Evolutionary conservation across 2,888 invertebrate genomes (phyloP).

Genomic region (Drosophila nigricruria): DNA sequence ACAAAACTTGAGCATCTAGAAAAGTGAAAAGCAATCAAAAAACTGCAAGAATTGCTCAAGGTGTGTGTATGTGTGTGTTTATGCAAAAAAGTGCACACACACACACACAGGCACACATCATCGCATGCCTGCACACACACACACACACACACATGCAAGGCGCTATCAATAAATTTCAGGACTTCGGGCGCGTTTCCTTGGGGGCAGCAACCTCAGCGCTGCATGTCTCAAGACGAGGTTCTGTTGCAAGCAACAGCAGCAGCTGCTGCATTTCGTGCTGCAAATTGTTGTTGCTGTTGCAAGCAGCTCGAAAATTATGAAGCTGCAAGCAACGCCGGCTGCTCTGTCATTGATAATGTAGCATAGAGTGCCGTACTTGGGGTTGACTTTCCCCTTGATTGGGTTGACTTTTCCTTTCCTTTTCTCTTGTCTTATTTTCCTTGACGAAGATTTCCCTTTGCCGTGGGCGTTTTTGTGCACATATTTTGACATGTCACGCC

Average conservation of each 20-base stretch:
- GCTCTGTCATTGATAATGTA: constrained; percentile 78
- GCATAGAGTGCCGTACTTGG: constrained; percentile 33
- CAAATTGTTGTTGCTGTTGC: constrained; percentile 46
- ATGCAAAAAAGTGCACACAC: constrained; percentile 65
- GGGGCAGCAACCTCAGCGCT: constrained; percentile 59
- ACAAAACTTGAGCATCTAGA: constrained; percentile 50
- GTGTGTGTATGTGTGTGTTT: constrained; percentile 37
- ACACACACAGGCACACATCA: constrained; percentile 5
- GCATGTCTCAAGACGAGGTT: constrained; percentile 21
- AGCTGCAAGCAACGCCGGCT: constrained; percentile 74
- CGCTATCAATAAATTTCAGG: constrained; percentile 53
- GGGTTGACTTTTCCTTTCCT: constrained; percentile 54
- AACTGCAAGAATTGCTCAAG: constrained; percentile 64
- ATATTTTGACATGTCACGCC: constrained; percentile 80
- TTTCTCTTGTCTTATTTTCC: constrained; percentile 30
- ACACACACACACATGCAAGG: constrained; percentile 33
- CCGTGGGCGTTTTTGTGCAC: constrained; percentile 72
- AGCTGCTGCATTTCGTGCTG: constrained; percentile 56
- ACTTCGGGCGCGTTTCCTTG: constrained; percentile 52
- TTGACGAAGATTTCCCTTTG: constrained; percentile 58
- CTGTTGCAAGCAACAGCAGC: constrained; percentile 49
- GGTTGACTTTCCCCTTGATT: constrained; percentile 35
- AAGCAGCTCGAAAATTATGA: constrained; percentile 66
- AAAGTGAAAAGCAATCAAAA: constrained; percentile 68
- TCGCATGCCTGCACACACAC: constrained; percentile 19